Evolutionary conservation across 2,113 vertebrate species (phyloP), one percentile per base, ranked within the genome.

Genomic region (Muntiacus reevesi): DNA sequence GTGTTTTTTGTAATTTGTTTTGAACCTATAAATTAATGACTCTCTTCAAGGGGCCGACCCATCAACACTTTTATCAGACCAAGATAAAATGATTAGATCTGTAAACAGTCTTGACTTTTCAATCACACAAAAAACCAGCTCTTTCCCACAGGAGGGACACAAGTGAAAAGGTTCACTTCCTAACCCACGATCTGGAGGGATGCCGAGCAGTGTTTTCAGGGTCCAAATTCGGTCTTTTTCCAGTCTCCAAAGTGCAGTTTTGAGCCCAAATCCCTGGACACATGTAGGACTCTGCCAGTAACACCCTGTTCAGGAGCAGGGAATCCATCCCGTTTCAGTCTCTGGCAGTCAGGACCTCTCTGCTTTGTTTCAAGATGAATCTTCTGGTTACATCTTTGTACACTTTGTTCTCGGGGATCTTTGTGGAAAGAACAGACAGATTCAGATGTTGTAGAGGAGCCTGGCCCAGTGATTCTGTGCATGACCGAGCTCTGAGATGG

Each of bases 311-410:
- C 79, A 7, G n/a, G 23, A 27, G 21, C 7, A 74, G 21, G 43
- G 57, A 50, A 30, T 25, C 83, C 47, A 92, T 59, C 45, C n/a
- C 47, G 11, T 36, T 82, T 96, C 40, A 43, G 90, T 57, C n/a
- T 62, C 91, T 97, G 96, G 59, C 95, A 86, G 74, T n/a, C 87
- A 82, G 81, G 74, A 60, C 21, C n/a, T 27, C 83, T 93, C 9
- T 89, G 13, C 74, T 91, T 64, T 16, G 28, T 84, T 89, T 89
- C 62, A 64, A 81, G 87, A 76, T 92, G 54, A 76, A 92, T 90
- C 62, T 90, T 84, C 90, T 30, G n/a, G 16, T n/a, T 91, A 74
- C 86, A 40, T 57, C 12, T 14, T 76, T 28, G 16, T 47, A 91
- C 78, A 43, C 28, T 52, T 62, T 91, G 95, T 97, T 83, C 91